Percentiles rank a stretch among this genome's conserved stretches.
Evolutionary conservation across 2,888 invertebrate genomes (phyloP).

Genomic region (Oscheius sp.): DNA sequence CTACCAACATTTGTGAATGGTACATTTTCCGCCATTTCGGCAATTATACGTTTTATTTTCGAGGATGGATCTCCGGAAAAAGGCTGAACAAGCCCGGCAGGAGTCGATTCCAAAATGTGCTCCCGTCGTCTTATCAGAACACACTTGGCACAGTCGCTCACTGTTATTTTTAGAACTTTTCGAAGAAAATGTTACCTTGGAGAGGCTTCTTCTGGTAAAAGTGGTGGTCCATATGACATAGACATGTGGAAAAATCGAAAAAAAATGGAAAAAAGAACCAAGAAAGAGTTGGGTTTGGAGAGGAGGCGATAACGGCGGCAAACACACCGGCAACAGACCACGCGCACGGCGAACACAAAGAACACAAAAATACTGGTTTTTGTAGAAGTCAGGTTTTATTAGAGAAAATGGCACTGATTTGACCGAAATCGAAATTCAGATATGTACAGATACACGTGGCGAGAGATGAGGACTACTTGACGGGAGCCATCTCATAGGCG

Average conservation of each 20-base stretch:
- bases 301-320: conserved; percentile 11
- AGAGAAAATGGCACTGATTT: neutral
- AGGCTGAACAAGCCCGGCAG: conserved; percentile 17
- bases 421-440: neutral
- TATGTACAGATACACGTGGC: neutral
- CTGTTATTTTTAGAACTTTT: neutral
- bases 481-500: conserved; percentile 17
- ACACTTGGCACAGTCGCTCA: conserved; percentile 12
- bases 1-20: conserved; percentile 13
- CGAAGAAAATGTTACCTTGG: neutral
- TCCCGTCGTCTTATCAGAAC: conserved; percentile 10
- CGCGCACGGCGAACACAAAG: neutral
- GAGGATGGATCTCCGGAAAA: conserved; percentile 16
- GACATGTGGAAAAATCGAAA: neutral
- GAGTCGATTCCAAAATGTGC: conserved; percentile 17
- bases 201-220: neutral
- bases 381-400: neutral
- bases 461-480: neutral
- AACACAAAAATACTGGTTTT: neutral
- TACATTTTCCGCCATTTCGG: conserved; percentile 14
- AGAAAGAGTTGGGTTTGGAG: neutral
- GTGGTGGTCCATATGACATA: too few species aligned
- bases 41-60: conserved; percentile 17
- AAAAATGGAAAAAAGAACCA: neutral
- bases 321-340: conserved; percentile 3